Conservation (phyloP, 2,888 invertebrate species). For the Scelioninae gen. 2 region DNA sequence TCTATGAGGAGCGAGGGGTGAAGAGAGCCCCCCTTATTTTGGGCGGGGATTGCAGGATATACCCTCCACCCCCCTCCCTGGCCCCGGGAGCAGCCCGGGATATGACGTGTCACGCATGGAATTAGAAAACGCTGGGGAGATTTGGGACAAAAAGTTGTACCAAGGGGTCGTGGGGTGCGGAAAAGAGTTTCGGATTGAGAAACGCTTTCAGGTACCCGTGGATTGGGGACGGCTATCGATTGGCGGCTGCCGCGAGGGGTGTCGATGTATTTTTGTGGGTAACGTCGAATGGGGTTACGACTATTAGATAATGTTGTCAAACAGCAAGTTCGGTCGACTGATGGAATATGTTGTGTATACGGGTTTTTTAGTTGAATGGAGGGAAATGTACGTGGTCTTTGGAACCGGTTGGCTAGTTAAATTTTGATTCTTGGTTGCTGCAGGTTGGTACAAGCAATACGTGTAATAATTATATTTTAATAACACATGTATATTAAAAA, state of each 20-base stretch:
- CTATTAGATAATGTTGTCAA: slow-evolving; percentile 36
- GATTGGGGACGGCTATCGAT: slow-evolving; percentile 30
- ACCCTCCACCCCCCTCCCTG: too few relatives aligned
- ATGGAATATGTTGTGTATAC: not conserved
- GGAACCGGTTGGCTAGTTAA: too few relatives aligned
- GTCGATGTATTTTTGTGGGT: slow-evolving; percentile 37
- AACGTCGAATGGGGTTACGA: slow-evolving; percentile 21
- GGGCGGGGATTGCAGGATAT: too few relatives aligned
- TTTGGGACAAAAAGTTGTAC: slow-evolving; percentile 21
- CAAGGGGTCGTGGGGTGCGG: slow-evolving; percentile 14
- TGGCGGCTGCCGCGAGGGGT: slow-evolving; percentile 23
- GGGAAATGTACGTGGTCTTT: too few relatives aligned
- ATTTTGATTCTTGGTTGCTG: too few relatives aligned
- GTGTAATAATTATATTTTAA: too few relatives aligned
- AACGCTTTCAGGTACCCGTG: slow-evolving; percentile 7
- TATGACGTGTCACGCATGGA: slow-evolving; percentile 41
- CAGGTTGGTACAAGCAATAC: too few relatives aligned
- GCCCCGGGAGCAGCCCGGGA: slow-evolving; percentile 19
- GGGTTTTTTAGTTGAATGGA: too few relatives aligned
- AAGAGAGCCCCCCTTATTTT: slow-evolving; percentile 37
- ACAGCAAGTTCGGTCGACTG: not conserved
- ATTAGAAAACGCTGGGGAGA: slow-evolving; percentile 29
- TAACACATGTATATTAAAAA: too few relatives aligned
- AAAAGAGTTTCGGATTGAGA: slow-evolving; percentile 35
- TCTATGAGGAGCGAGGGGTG: too few relatives aligned